These are phyloP conservation scores for Philotrypesis tridentata DNA, from an alignment of 1,140 invertebrate species.

Conservation along the genomic window DNA sequence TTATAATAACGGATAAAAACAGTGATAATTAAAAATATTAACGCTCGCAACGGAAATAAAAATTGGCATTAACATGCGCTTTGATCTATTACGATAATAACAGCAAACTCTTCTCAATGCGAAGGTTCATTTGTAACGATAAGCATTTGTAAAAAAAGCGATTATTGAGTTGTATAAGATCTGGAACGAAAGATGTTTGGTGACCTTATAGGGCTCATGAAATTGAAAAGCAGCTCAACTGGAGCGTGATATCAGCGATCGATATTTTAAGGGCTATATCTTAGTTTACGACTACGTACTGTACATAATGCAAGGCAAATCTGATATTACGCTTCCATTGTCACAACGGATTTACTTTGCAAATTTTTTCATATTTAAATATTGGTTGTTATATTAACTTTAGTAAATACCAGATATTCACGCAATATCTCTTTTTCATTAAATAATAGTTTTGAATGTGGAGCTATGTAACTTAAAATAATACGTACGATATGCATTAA, in stretches of 20 bases:
- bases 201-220: not conserved
- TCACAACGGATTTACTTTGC: not conserved
- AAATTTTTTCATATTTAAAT: not conserved
- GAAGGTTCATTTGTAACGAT: not conserved
- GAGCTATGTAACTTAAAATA: not conserved
- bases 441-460: not conserved
- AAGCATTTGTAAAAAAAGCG: not conserved
- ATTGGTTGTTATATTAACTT: too few relatives aligned
- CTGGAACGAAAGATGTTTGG: not conserved
- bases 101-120: too few relatives aligned
- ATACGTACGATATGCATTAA: too few relatives aligned
- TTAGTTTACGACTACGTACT: not conserved
- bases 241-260: slow-evolving; percentile 32
- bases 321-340: not conserved
- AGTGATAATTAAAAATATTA: slow-evolving; percentile 24
- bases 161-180: not conserved
- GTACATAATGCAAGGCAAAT: not conserved
- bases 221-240: not conserved
- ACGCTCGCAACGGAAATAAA: not conserved
- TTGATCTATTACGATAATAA: not conserved
- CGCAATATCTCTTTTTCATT: too few relatives aligned
- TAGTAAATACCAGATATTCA: too few relatives aligned
- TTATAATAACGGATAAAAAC: not conserved
- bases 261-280: slow-evolving; percentile 18
- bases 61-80: not conserved